Evolutionary conservation across 2,113 vertebrate genomes (phyloP).

Genomic region (Phrynosoma platyrhinos): DNA sequence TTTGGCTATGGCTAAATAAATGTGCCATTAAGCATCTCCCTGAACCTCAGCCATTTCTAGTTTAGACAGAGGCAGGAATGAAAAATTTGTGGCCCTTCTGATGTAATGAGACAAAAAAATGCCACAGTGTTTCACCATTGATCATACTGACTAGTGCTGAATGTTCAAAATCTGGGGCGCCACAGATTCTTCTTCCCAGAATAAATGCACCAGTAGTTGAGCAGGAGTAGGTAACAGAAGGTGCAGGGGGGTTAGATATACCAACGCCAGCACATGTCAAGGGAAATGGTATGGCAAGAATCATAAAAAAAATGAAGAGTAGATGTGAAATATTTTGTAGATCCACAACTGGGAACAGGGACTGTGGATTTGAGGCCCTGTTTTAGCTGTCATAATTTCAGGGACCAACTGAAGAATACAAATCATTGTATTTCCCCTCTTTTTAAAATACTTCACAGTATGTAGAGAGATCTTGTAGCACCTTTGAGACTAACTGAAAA

Average conservation of each 20-base stretch:
- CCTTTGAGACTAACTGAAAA: too few species aligned
- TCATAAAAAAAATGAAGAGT: not conserved
- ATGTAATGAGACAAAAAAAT: too few species aligned
- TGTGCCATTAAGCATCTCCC: not conserved
- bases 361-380: not conserved
- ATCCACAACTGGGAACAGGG: too few species aligned
- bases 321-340: not conserved
- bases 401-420: too few species aligned
- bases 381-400: not conserved
- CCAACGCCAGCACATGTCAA: not conserved
- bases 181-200: not conserved
- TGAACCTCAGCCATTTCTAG: not conserved
- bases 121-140: too few species aligned
- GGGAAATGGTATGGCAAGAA: not conserved
- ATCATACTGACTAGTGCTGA: too few species aligned
- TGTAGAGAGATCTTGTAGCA: too few species aligned
- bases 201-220: not conserved
- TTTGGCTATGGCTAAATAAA: not conserved
- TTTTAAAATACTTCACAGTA: not conserved
- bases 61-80: not conserved
- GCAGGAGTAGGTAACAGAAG: not conserved
- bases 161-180: not conserved
- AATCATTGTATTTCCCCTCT: too few species aligned
- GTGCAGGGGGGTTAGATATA: too few species aligned
- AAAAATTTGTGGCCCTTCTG: too few species aligned